Percentiles rank a stretch among this genome's conserved stretches.
These are phyloP conservation scores for Osmoderma eremita DNA, from an alignment of 2,888 invertebrate species.

Conservation along the genomic window DNA sequence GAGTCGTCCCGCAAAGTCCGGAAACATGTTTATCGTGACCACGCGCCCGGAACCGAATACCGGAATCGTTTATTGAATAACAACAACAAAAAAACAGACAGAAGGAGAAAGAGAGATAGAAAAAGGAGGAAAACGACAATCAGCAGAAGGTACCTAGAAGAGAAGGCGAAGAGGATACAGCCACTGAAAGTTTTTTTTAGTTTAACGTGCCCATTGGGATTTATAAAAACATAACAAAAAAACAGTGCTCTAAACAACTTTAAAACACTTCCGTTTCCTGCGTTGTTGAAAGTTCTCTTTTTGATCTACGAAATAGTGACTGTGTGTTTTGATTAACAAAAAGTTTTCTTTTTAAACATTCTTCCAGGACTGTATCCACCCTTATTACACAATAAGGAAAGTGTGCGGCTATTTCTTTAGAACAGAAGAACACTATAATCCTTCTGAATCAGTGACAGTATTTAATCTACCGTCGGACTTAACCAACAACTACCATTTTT, in stretches of 20 bases:
- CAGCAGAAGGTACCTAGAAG: background rate
- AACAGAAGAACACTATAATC: no score
- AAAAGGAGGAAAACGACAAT: background rate
- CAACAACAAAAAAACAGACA: conserved; percentile 13
- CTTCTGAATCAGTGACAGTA: conserved; percentile 13
- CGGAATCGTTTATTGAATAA: conserved; percentile 47
- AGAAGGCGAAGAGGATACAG: conserved; percentile 7
- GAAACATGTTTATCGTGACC: conserved; percentile 59
- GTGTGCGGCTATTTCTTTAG: background rate
- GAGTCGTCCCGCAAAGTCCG: conserved; percentile 52
- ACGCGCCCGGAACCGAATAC: conserved; percentile 54
- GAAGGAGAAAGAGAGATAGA: conserved; percentile 1
- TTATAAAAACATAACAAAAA: background rate
- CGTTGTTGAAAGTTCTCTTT: conserved; percentile 2
- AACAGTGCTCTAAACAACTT: conserved; percentile 17
- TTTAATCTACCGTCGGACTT: conserved; percentile 4
- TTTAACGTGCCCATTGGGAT: no score
- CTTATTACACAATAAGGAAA: background rate
- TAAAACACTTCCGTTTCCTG: conserved; percentile 30
- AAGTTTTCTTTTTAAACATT: no score
- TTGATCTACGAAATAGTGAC: no score
- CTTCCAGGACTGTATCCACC: no score
- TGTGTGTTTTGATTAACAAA: no score
- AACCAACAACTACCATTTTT: conserved; percentile 8
- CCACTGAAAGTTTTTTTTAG: background rate